Percentiles rank a stretch among this genome's conserved stretches.
phyloP scores from a whole-genome alignment of 2,113 vertebrate genomes.

The Eurystomus gularis region DNA sequence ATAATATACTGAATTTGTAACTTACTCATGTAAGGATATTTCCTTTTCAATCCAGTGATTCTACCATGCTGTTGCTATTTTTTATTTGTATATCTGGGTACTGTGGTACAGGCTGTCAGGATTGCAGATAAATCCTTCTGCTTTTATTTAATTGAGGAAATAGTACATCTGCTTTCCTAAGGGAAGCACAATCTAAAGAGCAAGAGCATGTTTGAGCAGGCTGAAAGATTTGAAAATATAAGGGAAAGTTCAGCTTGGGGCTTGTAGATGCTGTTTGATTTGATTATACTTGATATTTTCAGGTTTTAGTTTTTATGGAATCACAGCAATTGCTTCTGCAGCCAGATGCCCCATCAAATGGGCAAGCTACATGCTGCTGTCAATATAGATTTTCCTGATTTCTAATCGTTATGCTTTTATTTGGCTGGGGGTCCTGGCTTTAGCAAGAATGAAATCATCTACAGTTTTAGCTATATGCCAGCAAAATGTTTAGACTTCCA shows the following conservation, averaged over 20 bases:
- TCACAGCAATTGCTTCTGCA: background rate
- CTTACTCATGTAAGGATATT: background rate
- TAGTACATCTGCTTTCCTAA: background rate
- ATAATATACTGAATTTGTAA: background rate
- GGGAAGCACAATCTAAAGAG: background rate
- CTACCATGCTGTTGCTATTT: background rate
- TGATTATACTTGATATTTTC: background rate
- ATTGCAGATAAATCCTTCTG: background rate
- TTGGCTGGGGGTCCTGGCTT: background rate
- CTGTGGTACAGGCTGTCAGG: background rate
- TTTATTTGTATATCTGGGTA: background rate
- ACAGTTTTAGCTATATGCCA: background rate
- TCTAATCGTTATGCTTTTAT: background rate
- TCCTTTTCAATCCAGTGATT: background rate
- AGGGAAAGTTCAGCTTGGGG: background rate
- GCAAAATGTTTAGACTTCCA: background rate
- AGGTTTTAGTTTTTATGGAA: background rate
- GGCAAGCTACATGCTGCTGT: background rate
- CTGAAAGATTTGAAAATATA: background rate
- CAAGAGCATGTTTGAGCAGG: background rate
- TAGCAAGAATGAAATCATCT: background rate
- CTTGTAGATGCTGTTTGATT: background rate
- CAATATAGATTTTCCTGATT: background rate
- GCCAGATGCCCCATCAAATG: background rate
- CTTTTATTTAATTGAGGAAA: background rate